A percentile compares a stretch with the other conserved stretches of the same genome.
Conservation (phyloP, 2,797 vertebrate species). For the Sebastes glaucus region DNA sequence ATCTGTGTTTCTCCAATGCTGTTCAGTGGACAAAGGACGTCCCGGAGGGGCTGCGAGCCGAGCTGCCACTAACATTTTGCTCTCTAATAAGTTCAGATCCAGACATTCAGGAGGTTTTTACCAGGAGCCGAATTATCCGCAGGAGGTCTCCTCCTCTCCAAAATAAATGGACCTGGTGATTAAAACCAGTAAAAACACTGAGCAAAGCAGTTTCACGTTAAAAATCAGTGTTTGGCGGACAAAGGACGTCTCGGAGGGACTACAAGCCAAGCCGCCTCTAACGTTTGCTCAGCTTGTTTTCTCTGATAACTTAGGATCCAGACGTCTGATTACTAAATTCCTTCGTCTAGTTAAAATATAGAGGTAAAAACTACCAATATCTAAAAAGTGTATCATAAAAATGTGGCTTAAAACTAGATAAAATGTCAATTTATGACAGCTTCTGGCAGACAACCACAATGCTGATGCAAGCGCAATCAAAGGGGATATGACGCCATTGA, state of each 20-base stretch:
- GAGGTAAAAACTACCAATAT: not conserved
- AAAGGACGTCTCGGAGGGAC: not conserved
- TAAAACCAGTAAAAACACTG: not conserved
- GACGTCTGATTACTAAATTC: not conserved
- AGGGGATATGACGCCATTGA: not conserved
- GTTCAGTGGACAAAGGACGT: too few relatives aligned
- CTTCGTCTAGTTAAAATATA: not conserved
- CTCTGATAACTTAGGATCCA: not conserved
- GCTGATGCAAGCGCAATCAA: not conserved
- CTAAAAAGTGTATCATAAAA: not conserved
- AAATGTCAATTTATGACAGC: not conserved
- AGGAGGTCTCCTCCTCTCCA: not conserved
- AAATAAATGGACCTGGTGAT: not conserved
- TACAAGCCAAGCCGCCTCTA: not conserved
- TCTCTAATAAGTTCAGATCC: not conserved
- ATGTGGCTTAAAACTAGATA: not conserved
- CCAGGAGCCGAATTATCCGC: not conserved
- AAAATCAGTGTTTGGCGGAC: not conserved
- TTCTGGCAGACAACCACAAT: not conserved
- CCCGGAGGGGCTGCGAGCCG: too few relatives aligned
- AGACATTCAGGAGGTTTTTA: not conserved
- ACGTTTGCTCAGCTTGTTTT: not conserved
- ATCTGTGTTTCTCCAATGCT: too few relatives aligned
- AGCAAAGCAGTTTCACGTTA: not conserved
- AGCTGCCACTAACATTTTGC: too few relatives aligned